phyloP scores from a whole-genome alignment of 2,888 invertebrate genomes.

The Amiota communis region DNA sequence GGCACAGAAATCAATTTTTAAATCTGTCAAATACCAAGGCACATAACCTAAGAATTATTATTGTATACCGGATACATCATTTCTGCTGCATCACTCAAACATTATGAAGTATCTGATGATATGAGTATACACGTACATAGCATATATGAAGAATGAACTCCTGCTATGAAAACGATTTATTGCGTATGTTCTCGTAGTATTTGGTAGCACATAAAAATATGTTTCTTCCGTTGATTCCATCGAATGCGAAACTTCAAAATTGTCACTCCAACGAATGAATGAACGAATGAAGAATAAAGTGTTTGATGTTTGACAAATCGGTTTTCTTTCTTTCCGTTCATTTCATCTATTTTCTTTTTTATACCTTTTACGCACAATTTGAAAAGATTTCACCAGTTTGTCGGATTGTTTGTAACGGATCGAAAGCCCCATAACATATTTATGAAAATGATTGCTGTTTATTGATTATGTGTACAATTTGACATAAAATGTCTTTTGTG shows the following conservation, averaged over 20 bases:
- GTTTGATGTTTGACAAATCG: constrained; percentile 31
- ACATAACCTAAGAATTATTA: neutral
- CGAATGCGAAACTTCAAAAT: constrained; percentile 23
- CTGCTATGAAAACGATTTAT: neutral
- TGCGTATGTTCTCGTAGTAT: constrained; percentile 6
- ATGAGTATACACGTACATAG: neutral
- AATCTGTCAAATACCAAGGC: constrained; percentile 19
- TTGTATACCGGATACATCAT: constrained; percentile 14
- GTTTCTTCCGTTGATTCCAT: constrained; percentile 5
- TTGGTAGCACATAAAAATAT: neutral
- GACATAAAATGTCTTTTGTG: too few species aligned
- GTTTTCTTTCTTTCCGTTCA: constrained; percentile 18
- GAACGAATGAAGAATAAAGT: neutral
- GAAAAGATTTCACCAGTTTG: neutral
- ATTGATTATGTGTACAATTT: too few species aligned
- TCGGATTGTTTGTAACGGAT: too few species aligned
- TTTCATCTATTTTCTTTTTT: neutral
- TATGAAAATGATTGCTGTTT: too few species aligned
- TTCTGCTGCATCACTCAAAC: constrained; percentile 8
- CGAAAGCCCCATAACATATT: too few species aligned
- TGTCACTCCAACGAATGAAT: constrained; percentile 25
- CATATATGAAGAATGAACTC: neutral
- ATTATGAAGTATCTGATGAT: too few species aligned
- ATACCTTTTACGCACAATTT: neutral
- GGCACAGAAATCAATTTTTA: constrained; percentile 14